Conservation (phyloP, 2,113 vertebrate species). For the Crypturellus undulatus region DNA sequence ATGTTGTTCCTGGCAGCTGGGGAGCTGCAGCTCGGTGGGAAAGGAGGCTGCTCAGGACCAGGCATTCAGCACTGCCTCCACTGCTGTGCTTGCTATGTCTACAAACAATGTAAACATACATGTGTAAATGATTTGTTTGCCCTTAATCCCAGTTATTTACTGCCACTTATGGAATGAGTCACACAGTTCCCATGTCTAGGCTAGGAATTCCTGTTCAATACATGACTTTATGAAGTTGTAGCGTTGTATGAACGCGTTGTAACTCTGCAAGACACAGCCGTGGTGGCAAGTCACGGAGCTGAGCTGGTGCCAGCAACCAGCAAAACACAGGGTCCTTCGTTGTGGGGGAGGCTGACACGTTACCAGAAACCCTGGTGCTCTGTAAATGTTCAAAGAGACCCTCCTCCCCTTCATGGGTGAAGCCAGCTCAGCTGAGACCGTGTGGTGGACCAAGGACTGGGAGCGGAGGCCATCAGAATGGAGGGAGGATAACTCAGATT, state of each 20-base stretch:
- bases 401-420: no score
- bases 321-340: neutral
- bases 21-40: neutral
- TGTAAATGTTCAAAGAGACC: no score
- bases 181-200: neutral
- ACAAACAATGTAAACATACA: neutral
- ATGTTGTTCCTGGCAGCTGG: accelerated
- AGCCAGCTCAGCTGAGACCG: no score
- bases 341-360: neutral
- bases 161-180: neutral
- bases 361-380: no score
- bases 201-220: neutral
- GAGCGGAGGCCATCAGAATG: conserved; percentile 13
- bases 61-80: neutral
- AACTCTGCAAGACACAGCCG: neutral
- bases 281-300: neutral
- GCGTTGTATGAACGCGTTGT: accelerated
- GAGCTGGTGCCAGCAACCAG: no score
- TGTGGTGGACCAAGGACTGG: neutral
- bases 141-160: neutral
- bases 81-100: neutral
- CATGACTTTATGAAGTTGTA: neutral
- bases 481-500: neutral
- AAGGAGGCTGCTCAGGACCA: neutral
- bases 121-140: neutral